Evolutionary conservation across 2,888 invertebrate genomes (phyloP).

Genomic region (Sinotaia quadrata): DNA sequence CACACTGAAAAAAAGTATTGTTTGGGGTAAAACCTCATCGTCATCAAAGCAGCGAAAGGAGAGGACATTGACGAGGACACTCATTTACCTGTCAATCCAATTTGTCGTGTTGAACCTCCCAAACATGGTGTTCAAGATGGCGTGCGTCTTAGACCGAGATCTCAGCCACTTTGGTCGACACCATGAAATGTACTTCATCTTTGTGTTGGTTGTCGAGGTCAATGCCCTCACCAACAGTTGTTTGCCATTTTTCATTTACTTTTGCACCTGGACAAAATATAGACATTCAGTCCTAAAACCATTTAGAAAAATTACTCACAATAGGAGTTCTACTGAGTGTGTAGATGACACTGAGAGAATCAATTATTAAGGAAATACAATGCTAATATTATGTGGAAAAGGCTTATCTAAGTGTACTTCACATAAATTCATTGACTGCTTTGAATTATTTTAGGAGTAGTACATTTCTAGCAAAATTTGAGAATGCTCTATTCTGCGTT

Average conservation of each 20-base stretch:
- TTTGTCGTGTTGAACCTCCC: slow-evolving; percentile 1
- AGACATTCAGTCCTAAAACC: too few relatives aligned
- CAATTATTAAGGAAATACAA: too few relatives aligned
- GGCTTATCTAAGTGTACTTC: too few relatives aligned
- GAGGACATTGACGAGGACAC: slow-evolving; percentile 8
- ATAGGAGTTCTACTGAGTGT: too few relatives aligned
- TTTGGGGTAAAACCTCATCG: background rate
- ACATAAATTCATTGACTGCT: too few relatives aligned
- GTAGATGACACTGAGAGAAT: too few relatives aligned
- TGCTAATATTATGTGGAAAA: too few relatives aligned
- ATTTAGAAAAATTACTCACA: too few relatives aligned
- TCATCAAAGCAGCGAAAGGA: background rate
- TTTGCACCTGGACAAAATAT: slow-evolving; percentile 2
- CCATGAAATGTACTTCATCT: background rate
- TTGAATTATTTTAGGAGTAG: too few relatives aligned
- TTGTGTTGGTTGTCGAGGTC: background rate
- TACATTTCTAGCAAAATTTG: too few relatives aligned
- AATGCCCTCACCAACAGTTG: background rate
- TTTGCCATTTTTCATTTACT: background rate
- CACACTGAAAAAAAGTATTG: background rate
- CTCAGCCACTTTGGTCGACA: background rate
- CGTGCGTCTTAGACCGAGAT: background rate
- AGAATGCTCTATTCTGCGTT: too few relatives aligned
- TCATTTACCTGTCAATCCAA: slow-evolving; percentile 17
- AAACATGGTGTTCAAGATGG: slow-evolving; percentile 9